Evolutionary conservation across 2,113 vertebrate genomes (phyloP), one percentile per base, ranked within the genome.

Genomic region (Porphyrio hochstetteri): DNA sequence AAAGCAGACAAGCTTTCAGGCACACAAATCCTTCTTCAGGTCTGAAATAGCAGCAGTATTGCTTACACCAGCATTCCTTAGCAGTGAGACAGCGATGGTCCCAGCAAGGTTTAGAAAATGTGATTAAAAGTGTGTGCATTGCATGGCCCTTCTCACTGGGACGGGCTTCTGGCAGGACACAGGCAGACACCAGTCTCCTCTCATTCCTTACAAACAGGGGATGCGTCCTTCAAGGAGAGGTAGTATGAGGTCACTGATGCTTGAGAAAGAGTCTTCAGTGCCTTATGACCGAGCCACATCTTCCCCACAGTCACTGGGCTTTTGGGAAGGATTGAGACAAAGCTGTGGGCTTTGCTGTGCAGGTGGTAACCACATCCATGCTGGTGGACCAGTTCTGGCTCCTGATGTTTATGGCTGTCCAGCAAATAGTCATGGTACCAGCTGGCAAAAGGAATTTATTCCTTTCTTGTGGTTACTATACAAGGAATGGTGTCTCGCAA

Each of bases 21-120:
- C 83, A 71, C 77, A 91, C 69, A 91, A 71, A 91, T 84, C 86
- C 81, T 95, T 88, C 76, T 81, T 82, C 89, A 96, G 86, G 89
- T 95, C 81, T 78, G 89, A 94, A 93, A 95, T 90, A 95, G 92
- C 76, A 95, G 72, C 72, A 84, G 76, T 52, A 57, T 76, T 96
- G 81, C 93, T 95, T 94, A 92, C 29, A 55, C 28, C 75, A 86
- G 79, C 79, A 90, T 90, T 97, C 86, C 80, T 88, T 29, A 69
- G 38, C 44, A 20, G 56, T 96, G 76, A 93, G 86, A 24, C 72
- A 86, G 60, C 52, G 33, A 71, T 6, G 64, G 38, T 50, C 77
- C 68, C 56, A 21, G 86, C 12, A 87, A 84, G 50, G 38, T 71
- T 78, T 93, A 28, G 78, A 90, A 92, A 68, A 55, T 48, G 29